Conservation (phyloP, 2,888 invertebrate genomes). For the Pelosia muscerda region DNA sequence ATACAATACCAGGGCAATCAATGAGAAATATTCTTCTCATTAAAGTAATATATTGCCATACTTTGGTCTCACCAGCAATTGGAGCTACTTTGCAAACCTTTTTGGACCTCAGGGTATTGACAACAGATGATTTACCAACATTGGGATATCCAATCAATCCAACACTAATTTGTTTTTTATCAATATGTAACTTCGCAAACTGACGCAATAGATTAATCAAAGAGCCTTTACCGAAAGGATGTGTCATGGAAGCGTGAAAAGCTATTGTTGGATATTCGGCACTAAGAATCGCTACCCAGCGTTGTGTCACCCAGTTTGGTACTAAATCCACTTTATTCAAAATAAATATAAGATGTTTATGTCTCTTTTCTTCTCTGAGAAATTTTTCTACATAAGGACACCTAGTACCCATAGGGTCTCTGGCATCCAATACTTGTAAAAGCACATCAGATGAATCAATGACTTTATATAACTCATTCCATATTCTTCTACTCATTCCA, state of each 20-base stretch:
- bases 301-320: conserved; percentile 99
- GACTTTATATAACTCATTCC: conserved; percentile 99
- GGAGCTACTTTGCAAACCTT: conserved; percentile 99
- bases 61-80: conserved; percentile 98
- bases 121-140: conserved; percentile 99
- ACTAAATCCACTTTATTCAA: conserved; percentile 98
- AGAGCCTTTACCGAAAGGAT: conserved; percentile 99
- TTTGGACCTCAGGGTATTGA: conserved; percentile 97
- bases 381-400: conserved; percentile 97
- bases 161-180: conserved; percentile 99
- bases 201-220: conserved; percentile 98
- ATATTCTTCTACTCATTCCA: conserved; percentile 98
- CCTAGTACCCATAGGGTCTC: conserved; percentile 98
- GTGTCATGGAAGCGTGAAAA: conserved; percentile 99
- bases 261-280: conserved; percentile 98
- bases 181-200: conserved; percentile 97
- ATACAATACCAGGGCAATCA: conserved; percentile 99
- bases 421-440: conserved; percentile 97
- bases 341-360: conserved; percentile 98
- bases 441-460: conserved; percentile 99
- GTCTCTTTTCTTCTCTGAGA: conserved; percentile 96
- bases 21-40: conserved; percentile 99
- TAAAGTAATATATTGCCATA: conserved; percentile 99
- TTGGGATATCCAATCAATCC: conserved; percentile 99
- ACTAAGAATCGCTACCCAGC: conserved; percentile 98